These are phyloP conservation scores for Pogonophryne albipinna DNA, from an alignment of 2,797 vertebrate species.

Conservation along the genomic window DNA sequence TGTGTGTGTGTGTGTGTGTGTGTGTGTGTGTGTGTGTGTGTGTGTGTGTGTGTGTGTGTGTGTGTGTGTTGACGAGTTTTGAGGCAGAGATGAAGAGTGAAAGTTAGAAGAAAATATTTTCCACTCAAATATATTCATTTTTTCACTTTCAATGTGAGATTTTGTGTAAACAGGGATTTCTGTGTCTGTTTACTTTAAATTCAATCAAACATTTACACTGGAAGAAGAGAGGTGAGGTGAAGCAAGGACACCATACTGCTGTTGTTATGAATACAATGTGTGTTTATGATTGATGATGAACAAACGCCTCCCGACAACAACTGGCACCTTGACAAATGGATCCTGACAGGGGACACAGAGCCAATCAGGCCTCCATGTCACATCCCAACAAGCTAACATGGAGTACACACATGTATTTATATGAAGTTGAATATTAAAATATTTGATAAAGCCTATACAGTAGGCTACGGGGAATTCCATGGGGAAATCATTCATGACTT, in stretches of 20 bases:
- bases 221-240: not conserved
- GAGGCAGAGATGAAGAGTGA: not conserved
- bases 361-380: slow-evolving; percentile 35
- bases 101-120: slow-evolving; percentile 31
- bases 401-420: not conserved
- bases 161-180: slow-evolving; percentile 19
- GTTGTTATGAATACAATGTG: slow-evolving; percentile 63
- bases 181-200: slow-evolving; percentile 12
- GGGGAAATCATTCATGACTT: too few species aligned
- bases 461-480: too few species aligned
- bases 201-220: not conserved
- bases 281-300: slow-evolving; percentile 61
- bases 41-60: too few species aligned
- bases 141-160: slow-evolving; percentile 34
- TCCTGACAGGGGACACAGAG: slow-evolving; percentile 61
- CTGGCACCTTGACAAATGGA: slow-evolving; percentile 46
- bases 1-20: too few species aligned
- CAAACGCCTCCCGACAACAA: slow-evolving; percentile 61
- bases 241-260: slow-evolving; percentile 18
- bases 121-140: slow-evolving; percentile 15
- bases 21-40: too few species aligned
- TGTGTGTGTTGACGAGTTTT: too few species aligned
- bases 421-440: too few species aligned
- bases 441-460: too few species aligned
- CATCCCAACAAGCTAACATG: slow-evolving; percentile 2